Evolutionary conservation across 1,140 invertebrate species (phyloP).

Genomic region (Geopemphigus sp.): DNA sequence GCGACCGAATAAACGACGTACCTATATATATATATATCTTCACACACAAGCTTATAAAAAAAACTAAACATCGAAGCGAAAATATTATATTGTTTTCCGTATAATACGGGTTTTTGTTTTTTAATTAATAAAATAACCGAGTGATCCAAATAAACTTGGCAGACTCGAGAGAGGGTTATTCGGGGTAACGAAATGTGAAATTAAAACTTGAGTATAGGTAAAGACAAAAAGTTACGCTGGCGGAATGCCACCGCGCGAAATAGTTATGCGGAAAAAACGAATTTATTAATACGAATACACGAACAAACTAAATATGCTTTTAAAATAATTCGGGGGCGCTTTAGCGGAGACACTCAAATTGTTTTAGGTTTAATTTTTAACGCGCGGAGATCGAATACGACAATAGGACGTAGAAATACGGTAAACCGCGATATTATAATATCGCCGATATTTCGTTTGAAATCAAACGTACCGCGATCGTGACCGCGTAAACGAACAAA

Average conservation of each 20-base stretch:
- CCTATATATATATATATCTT: background rate
- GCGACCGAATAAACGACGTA: too few species aligned
- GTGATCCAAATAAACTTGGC: slow-evolving; percentile 38
- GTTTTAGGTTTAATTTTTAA: too few species aligned
- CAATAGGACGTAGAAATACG: background rate
- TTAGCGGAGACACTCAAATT: too few species aligned
- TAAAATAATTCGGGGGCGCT: slow-evolving; percentile 31
- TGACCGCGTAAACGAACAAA: too few species aligned
- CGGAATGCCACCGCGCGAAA: slow-evolving; percentile 14
- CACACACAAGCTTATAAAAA: too few species aligned
- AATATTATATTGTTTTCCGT: background rate
- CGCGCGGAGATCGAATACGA: background rate
- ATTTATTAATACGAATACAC: slow-evolving; percentile 31
- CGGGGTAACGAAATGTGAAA: slow-evolving; percentile 33
- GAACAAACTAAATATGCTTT: slow-evolving; percentile 33
- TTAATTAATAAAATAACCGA: slow-evolving; percentile 35
- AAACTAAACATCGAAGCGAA: background rate
- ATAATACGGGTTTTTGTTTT: background rate
- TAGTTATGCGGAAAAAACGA: background rate
- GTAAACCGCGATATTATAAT: background rate
- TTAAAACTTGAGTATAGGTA: slow-evolving; percentile 44
- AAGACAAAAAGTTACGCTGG: slow-evolving; percentile 38
- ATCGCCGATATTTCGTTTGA: too few species aligned
- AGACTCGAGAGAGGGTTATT: slow-evolving; percentile 3
- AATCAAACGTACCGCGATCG: too few species aligned